Percentiles rank a stretch among this genome's conserved stretches.
Conservation (phyloP, 2,113 vertebrate species). For the Leuciscus idus region DNA sequence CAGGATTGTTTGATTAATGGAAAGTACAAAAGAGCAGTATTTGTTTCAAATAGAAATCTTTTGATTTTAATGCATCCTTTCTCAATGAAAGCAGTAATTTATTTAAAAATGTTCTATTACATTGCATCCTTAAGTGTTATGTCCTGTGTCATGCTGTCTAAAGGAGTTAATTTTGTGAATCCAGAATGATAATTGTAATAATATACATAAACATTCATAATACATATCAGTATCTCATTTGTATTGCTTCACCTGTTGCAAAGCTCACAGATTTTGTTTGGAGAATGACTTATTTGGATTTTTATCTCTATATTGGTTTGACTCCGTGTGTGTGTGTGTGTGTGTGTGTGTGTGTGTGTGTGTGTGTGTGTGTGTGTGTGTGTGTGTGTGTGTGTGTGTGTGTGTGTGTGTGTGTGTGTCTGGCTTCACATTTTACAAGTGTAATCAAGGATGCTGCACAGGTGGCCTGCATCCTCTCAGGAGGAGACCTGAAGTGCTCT, state of each 20-base stretch:
- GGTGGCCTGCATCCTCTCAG: conserved; percentile 30
- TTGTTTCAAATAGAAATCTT: background rate
- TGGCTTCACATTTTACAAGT: background rate
- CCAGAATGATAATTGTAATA: background rate
- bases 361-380: conserved; percentile 30
- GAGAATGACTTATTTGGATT: background rate
- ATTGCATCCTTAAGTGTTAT: too few relatives aligned
- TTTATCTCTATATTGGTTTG: background rate
- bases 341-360: too few relatives aligned
- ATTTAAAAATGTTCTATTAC: too few relatives aligned
- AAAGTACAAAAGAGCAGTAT: background rate
- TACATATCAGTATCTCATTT: background rate
- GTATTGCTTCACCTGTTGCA: background rate
- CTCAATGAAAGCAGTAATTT: too few relatives aligned
- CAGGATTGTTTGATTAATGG: background rate
- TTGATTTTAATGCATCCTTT: background rate
- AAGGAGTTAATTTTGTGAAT: too few relatives aligned
- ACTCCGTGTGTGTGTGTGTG: too few relatives aligned
- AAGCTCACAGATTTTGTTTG: background rate
- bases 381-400: background rate
- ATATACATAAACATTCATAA: background rate
- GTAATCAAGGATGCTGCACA: conserved; percentile 27
- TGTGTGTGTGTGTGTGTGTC: conserved; percentile 25
- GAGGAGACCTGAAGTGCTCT: background rate
- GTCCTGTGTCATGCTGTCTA: too few relatives aligned